Base-by-base conservation (phyloP, 1,140 invertebrate genomes). In the Drosophila jambulina region DNA sequence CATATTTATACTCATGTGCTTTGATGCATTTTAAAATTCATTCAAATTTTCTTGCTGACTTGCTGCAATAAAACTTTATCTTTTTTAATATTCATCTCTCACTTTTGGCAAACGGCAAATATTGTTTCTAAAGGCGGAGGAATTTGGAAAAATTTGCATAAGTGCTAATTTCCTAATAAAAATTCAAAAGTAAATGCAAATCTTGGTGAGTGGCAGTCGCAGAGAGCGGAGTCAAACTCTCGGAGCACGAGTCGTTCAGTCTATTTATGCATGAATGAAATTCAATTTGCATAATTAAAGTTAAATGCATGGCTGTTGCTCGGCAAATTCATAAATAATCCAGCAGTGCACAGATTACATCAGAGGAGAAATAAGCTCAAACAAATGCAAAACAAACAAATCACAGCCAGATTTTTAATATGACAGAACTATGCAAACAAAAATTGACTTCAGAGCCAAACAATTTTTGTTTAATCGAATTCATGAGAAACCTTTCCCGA, bases 211-310 rank as follows among this genome's bases (percentile, higher is more conserved):
- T 40, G 57, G 45, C 29, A 25, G 21, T 42, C 32, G 19, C 10
- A 38, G 19, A 45, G 27, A 40, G 34, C 42, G 38, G 49, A 68
- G 70, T 59, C 60, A 64, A 68, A 65, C 57, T 63, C 46, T 62
- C 38, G n/a, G 48, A 69, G 53, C 48, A 54, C 59, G 46, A 63
- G 60, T 49, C 38, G 15, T 53, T 83, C 32, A 42, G 54, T 78
- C 65, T 68, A 86, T 86, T 86, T 82, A 82, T 86, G 82, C 78
- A 71, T 82, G 82, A 82, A 78, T 69, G 78, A 54, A 86, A 72
- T 82, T 82, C 82, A 86, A 86, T 86, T 86, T 86, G 70, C 82
- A 86, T 86, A 86, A 86, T 86, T 86, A 86, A 86, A 81, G 46
- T 60, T 61, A 86, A 86, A 82, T 86, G 82, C 82, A 82, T 82